Conservation (phyloP, 1,140 invertebrate species). For the Eciton burchellii region DNA sequence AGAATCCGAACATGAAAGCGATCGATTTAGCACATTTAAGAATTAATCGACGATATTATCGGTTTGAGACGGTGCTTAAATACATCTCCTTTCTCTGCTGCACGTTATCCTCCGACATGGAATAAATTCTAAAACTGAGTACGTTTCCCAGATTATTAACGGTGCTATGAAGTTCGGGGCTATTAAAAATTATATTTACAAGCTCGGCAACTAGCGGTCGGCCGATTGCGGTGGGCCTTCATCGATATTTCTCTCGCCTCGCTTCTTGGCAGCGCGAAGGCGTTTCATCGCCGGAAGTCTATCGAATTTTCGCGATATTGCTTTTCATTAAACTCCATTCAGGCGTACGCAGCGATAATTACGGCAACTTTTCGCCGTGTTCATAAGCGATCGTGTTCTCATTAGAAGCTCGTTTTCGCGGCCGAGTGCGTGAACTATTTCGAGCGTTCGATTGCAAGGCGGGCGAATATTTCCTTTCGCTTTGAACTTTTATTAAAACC, state of each 20-base stretch:
- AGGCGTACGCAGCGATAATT: constrained; percentile 65
- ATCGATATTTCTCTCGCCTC: constrained; percentile 72
- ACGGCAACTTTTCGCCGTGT: constrained; percentile 62
- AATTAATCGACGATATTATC: neutral
- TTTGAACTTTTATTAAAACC: constrained; percentile 66
- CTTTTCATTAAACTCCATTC: constrained; percentile 72
- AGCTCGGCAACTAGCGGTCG: constrained; percentile 53
- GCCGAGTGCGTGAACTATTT: constrained; percentile 69
- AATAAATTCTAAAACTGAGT: constrained; percentile 19
- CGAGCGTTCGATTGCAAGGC: constrained; percentile 68
- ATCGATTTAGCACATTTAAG: neutral
- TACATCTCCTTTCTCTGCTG: neutral
- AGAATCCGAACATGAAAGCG: too few species aligned
- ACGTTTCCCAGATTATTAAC: constrained; percentile 11
- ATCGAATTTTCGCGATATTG: constrained; percentile 70
- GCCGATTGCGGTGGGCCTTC: constrained; percentile 56
- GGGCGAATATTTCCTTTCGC: constrained; percentile 67
- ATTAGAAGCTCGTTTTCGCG: constrained; percentile 71
- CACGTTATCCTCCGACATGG: neutral
- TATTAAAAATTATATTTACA: constrained; percentile 61
- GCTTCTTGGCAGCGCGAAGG: constrained; percentile 54
- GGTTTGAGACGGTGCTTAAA: neutral
- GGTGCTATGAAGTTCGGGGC: constrained; percentile 54
- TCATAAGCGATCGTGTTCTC: constrained; percentile 67
- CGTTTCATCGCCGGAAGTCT: constrained; percentile 46